Base-by-base conservation (phyloP, 2,888 invertebrate genomes). In the Dasysyrphus albostriatus region DNA sequence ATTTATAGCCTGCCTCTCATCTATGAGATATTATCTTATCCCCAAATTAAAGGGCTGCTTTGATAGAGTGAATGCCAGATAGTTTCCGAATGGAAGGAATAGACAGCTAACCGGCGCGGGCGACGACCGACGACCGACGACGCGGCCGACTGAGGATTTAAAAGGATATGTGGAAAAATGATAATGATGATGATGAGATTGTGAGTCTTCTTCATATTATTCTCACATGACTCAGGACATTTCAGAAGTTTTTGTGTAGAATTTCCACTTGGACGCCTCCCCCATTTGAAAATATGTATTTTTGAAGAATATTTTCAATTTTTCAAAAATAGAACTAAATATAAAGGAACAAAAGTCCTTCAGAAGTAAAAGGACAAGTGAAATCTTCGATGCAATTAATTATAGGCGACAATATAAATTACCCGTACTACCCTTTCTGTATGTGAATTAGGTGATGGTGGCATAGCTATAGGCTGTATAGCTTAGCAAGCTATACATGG, bases 381-480 rank as follows among this genome's bases (percentile, higher is more conserved):
- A 81, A 70, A 74, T 85, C 77, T 77, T 73, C 70, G 75, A 83
- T 67, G 83, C 87, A 87, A 87, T 87, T 87, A 87, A 87, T 87
- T 87, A 87, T 79, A 65, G 70, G 65, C 83, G 75, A 87, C 87
- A 83, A 87, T 79, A 87, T 83, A 87, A 87, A 87, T 87, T 87
- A 79, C 87, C 65, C 78, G 70, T 58, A 82, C 70, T 75, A 67
- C 54, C 75, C 75, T 70, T 85, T 42, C 12, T 9, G 9, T 9
- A 39, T 65, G 70, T 79, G 65, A 32, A 47, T 63, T 73, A 47
- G 56, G 37, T 42, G 37, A 61, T 61, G 61, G 54, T 44, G 44
- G 19, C 44, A 51, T 67, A 14, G 32, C 14, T 44, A 24, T 24
- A 24, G 24, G n/a, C n/a, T n/a, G n/a, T n/a, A n/a, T n/a, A n/a